Base-by-base conservation (phyloP, 2,888 invertebrate genomes). In the Carterocephalus palaemon region DNA sequence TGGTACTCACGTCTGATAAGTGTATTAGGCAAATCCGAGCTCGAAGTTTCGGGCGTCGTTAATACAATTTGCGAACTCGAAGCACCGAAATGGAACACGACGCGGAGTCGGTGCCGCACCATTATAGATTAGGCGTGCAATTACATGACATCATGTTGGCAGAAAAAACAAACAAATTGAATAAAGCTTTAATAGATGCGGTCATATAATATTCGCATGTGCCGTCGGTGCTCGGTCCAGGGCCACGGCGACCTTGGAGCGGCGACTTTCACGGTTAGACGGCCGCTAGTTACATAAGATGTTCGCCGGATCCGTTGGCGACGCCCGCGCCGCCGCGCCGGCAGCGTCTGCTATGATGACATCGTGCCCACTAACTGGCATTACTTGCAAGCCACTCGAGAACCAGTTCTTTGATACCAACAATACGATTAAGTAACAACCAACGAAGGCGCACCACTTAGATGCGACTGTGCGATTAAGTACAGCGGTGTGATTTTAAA, bases 201-300 rank as follows among this genome's bases (percentile, higher is more conserved):
- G 64, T 69, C 69, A 66, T 75, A 72, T 75, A 75, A 69, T 73
- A 72, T 78, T 81, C 73, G 82, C 82, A 76, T 81, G 73, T 75
- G 75, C 69, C 65, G 57, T 56, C 60, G 61, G 66, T 67, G 53
- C 70, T 65, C 67, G 64, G 70, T 67, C 73, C 80, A 80, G 75
- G 81, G 84, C 75, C 81, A 66, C 64, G 73, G 63, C 83, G 83
- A 85, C 86, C 86, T 86, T 86, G 86, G 85, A 84, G 78, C 77
- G 80, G 78, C 72, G 77, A 85, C 86, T 86, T 86, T 86, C 86
- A 86, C 85, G 86, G 85, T 86, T 85, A 84, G 84, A 79, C 81
- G 75, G 80, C 65, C 72, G 78, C 57, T 56, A 58, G 70, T 82
- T 84, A 83, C 78, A 81, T 83, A 82, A 85, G 84, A 80, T 79